Evolutionary conservation across 2,888 invertebrate species (phyloP).

Genomic region (Patella caerulea): DNA sequence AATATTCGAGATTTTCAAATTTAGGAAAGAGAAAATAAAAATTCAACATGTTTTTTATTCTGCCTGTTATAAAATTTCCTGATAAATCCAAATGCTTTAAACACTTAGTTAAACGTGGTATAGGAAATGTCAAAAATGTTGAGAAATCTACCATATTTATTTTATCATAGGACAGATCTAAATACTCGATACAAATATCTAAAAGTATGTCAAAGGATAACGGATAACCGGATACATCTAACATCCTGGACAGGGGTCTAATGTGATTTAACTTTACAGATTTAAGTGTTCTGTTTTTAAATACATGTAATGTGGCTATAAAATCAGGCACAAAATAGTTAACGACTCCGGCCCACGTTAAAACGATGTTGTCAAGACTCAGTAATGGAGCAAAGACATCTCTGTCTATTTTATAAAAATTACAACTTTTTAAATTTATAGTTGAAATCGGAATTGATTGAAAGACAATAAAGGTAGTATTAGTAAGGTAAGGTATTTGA

Average conservation of each 20-base stretch:
- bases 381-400: not conserved
- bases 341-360: not conserved
- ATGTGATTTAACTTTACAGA: not conserved
- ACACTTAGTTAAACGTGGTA: no score
- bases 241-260: not conserved
- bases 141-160: no score
- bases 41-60: no score
- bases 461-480: not conserved
- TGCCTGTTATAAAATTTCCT: no score
- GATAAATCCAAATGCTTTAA: no score
- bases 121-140: no score
- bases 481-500: not conserved
- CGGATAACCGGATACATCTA: no score
- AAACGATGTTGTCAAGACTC: not conserved
- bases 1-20: no score
- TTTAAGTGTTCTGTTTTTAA: not conserved
- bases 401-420: not conserved
- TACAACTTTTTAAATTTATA: not conserved
- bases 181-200: no score
- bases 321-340: not conserved
- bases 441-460: not conserved
- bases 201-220: no score
- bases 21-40: no score
- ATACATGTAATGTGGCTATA: not conserved
- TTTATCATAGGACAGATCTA: no score